Evolutionary conservation across 1,140 invertebrate genomes (phyloP), one percentile per base, ranked within the genome.

Genomic region (Cyclina sinensis): DNA sequence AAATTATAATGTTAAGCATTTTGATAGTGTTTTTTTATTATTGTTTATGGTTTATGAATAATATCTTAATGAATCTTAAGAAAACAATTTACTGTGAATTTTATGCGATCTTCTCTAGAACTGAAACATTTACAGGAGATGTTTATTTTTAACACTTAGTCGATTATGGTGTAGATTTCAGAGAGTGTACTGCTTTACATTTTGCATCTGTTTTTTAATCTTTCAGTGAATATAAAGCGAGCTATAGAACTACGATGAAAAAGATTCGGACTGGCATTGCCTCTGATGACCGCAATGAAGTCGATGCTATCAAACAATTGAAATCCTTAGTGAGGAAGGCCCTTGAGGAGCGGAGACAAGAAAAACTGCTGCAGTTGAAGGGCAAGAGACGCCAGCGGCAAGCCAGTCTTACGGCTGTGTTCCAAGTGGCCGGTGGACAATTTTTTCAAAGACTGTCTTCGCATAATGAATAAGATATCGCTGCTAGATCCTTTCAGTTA

Each of bases 191-290:
- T n/a, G n/a, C n/a, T n/a, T n/a, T n/a, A n/a, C n/a, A n/a, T n/a
- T n/a, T n/a, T n/a, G n/a, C n/a, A n/a, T n/a, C n/a, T n/a, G n/a
- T n/a, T n/a, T n/a, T n/a, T n/a, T n/a, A n/a, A 4, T 43, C 14
- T 88, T 88, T 18, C 79, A 88, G 86, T 82, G 86, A 88, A 62
- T 62, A 82, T 27, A 82, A 82, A 76, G 27, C 27, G n/a, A 68
- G 78, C 3, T 82, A 79, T 32, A 68, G 79, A 48, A 68, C 62
- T 48, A 48, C 78, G 16, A 88, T 76, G 79, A 46, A 43, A 24
- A 70, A 30, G 54, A 81, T 46, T 18, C 37, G 37, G 51, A 43
- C n/a, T 46, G 70, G 70, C 7, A 2, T 48, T 5, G 48, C 2
- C 21, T 39, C 27, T 39, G 57, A 62, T 21, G 73, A 35, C 32